Base-by-base conservation (phyloP, 1,140 invertebrate species). In the Proctacanthus coquilletti region DNA sequence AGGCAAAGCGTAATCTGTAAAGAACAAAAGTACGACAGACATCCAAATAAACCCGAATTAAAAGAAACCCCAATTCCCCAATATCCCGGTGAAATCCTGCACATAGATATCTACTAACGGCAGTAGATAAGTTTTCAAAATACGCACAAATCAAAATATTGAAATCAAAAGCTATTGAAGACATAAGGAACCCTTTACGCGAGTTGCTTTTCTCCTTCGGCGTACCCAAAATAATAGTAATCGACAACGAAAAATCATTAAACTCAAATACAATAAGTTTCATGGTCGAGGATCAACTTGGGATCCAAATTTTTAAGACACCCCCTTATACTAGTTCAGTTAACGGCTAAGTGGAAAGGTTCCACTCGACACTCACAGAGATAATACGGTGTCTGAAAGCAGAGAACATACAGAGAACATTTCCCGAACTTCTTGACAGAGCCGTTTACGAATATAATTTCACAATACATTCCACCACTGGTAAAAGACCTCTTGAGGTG, bases 91-190 rank as follows among this genome's bases (percentile, higher is more conserved):
- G 29, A 42, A 18, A 42, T 19, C 6, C 11, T 38, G 13, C 40
- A 42, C 17, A 39, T 42, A 3, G 41, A 42, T 25, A 39, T 39
- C 15, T 43, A 5, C 31, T 42, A 18, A 38, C 36, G 13, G 27
- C 40, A 21, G 18, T 38, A 14, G 40, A 42, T 21, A 43, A 43
- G 32, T 43, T 43, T 18, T 36, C 39, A 17, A 40, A 40, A 14
- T 43, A 34, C 18, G 42, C 25, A 0, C 37, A 37, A 18, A 21
- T 20, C 3, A 36, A 37, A 40, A 9, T 32, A 13, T 13, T 43
- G 18, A 23, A 18, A 11, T 29, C 33, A 6, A 34, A n/a, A 21
- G 11, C 34, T 21, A 34, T 43, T 9, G 38, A 43, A 34, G 27
- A 43, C 17, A 34, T 43, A 18, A 32, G 34, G 21, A n/a, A 29